Conservation (phyloP, 2,888 invertebrate genomes). For the Euphydryas editha region DNA sequence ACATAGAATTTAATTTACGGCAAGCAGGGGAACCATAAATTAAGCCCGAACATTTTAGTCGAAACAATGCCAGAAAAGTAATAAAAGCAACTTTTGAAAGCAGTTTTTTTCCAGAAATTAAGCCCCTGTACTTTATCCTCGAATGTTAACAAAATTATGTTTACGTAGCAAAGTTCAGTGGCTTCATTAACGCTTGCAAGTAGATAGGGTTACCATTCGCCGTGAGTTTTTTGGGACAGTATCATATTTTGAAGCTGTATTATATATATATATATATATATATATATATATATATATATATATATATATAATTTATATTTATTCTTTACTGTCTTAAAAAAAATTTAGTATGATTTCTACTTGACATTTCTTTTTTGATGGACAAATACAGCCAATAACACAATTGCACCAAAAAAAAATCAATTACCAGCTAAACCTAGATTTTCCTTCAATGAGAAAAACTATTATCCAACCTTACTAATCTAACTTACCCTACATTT, state of each 20-base stretch:
- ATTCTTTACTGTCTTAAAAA: too few species aligned
- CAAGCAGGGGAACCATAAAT: neutral
- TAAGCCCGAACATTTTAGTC: neutral
- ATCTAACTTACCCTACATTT: too few species aligned
- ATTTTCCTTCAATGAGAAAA: too few species aligned
- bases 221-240: neutral
- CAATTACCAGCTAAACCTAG: too few species aligned
- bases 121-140: slow-evolving; percentile 13
- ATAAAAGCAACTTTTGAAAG: neutral
- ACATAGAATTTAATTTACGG: neutral
- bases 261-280: too few species aligned
- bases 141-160: slow-evolving; percentile 34
- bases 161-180: slow-evolving; percentile 31
- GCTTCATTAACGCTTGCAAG: slow-evolving; percentile 33
- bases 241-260: neutral
- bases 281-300: too few species aligned
- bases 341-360: too few species aligned
- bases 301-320: too few species aligned
- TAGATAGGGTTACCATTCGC: neutral
- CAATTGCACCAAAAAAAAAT: too few species aligned
- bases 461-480: too few species aligned
- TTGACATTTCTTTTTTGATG: too few species aligned
- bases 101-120: slow-evolving; percentile 13
- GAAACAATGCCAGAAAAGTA: neutral
- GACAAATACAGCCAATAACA: too few species aligned